Evolutionary conservation across 2,113 vertebrate genomes (phyloP).

Genomic region (Morone saxatilis): DNA sequence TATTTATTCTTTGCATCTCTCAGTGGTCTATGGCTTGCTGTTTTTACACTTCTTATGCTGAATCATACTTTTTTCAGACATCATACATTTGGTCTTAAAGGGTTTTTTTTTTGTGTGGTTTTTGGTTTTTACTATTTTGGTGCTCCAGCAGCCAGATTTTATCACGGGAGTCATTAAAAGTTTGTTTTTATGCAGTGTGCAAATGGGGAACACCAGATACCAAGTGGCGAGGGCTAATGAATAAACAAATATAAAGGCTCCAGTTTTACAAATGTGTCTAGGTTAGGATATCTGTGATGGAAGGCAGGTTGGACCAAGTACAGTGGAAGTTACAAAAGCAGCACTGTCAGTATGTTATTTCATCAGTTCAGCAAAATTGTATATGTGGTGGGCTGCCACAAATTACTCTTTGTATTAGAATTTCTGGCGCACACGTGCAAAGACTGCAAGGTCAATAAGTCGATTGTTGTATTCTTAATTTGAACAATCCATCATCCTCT

Average conservation of each 20-base stretch:
- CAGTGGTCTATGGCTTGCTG: not conserved
- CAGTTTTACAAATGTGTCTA: not conserved
- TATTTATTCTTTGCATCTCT: not conserved
- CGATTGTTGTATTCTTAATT: slow-evolving; percentile 29
- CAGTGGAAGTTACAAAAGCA: slow-evolving; percentile 26
- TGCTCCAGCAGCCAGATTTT: slow-evolving; percentile 6
- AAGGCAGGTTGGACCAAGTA: not conserved
- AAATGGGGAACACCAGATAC: slow-evolving; percentile 6
- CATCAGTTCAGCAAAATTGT: slow-evolving; percentile 20
- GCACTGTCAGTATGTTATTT: slow-evolving; percentile 24
- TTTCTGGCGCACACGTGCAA: slow-evolving; percentile 8
- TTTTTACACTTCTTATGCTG: not conserved
- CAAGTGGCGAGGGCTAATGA: slow-evolving; percentile 9
- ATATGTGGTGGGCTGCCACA: slow-evolving; percentile 14
- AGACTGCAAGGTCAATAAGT: not conserved
- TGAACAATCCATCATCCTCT: slow-evolving; percentile 13
- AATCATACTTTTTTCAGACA: slow-evolving; percentile 3
- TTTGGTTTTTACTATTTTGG: slow-evolving; percentile 11
- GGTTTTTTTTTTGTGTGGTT: not conserved
- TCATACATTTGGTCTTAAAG: not conserved
- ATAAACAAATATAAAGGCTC: slow-evolving; percentile 11
- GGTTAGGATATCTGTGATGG: slow-evolving; percentile 18
- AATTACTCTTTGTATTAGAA: slow-evolving; percentile 15
- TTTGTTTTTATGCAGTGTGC: not conserved
- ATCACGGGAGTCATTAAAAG: not conserved